Base-by-base conservation (phyloP, 2,113 vertebrate genomes). In the Sturnus vulgaris region DNA sequence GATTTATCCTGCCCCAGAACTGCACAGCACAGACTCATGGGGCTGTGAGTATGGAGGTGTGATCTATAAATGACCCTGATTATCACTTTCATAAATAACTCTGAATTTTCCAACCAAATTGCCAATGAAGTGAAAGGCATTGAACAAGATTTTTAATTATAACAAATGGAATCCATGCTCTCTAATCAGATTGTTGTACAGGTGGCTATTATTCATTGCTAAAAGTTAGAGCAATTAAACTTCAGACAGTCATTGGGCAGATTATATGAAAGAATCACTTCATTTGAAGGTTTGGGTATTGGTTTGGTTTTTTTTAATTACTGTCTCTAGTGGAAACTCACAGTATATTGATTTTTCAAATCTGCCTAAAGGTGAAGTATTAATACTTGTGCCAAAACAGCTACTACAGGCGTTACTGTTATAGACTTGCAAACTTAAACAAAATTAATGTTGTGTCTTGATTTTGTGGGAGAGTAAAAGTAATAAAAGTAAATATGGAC, bases 81-180 rank as follows among this genome's bases (percentile, higher is more conserved):
- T 82, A 91, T 87, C 78, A 70, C 33, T 95, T 93, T 87, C 73
- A 72, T 85, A 85, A 95, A 82, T 88, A 27, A 73, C 42, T 92
- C 42, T 60, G 82, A 70, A 27, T 95, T 95, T 96, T 93, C 47
- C 44, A 64, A 78, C 59, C 50, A 83, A 88, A 88, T 87, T 66
- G 69, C 78, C 75, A 88, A 52, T 83, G 90, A 95, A 82, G 75
- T 8, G 1, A 92, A 90, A 88, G 93, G 78, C 47, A 65, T n/a
- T 47, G 75, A 94, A 95, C 90, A 86, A 71, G 87, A 78, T 90
- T 95, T 90, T 96, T 93, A 95, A 92, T 95, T 95, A 80, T 70
- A 93, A 95, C 39, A 66, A 73, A 96, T 96, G 59, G 68, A 88
- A 92, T 78, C 27, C 35, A 5, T 70, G 60, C 55, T 63, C 8